Evolutionary conservation across 2,888 invertebrate species (phyloP).

Genomic region (Agriopis aurantiaria): DNA sequence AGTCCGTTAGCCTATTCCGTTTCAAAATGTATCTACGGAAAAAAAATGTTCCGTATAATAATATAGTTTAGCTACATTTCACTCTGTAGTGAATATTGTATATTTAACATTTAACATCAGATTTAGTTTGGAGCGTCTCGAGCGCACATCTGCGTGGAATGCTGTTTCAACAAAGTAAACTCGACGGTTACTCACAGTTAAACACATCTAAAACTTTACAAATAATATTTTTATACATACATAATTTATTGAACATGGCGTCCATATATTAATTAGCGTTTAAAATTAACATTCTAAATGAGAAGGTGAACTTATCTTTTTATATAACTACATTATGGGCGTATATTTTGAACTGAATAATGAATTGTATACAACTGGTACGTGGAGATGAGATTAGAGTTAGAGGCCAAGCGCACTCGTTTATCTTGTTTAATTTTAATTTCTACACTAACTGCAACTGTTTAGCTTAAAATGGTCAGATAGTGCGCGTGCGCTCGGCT

Average conservation of each 20-base stretch:
- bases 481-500: not conserved
- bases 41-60: slow-evolving; percentile 1
- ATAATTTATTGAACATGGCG: slow-evolving; percentile 64
- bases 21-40: slow-evolving; percentile 4
- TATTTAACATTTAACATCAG: slow-evolving; percentile 5
- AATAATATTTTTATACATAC: slow-evolving; percentile 49
- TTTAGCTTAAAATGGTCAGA: slow-evolving; percentile 1
- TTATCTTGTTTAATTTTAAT: not conserved
- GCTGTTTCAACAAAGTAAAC: slow-evolving; percentile 38
- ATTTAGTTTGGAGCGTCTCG: slow-evolving; percentile 1
- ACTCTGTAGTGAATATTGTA: slow-evolving; percentile 18
- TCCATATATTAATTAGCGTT: slow-evolving; percentile 67
- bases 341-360: slow-evolving; percentile 67
- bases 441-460: not conserved
- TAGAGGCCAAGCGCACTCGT: not conserved
- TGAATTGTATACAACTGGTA: slow-evolving; percentile 47
- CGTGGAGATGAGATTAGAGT: not conserved
- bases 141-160: slow-evolving; percentile 40
- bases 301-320: slow-evolving; percentile 67
- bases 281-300: slow-evolving; percentile 67
- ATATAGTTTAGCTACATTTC: slow-evolving; percentile 14
- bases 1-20: not conserved
- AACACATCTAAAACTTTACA: slow-evolving; percentile 48
- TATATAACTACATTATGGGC: slow-evolving; percentile 62
- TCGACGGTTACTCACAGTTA: slow-evolving; percentile 37